Evolutionary conservation across 1,140 invertebrate species (phyloP).

Genomic region (Yoshiicerus persimilis): DNA sequence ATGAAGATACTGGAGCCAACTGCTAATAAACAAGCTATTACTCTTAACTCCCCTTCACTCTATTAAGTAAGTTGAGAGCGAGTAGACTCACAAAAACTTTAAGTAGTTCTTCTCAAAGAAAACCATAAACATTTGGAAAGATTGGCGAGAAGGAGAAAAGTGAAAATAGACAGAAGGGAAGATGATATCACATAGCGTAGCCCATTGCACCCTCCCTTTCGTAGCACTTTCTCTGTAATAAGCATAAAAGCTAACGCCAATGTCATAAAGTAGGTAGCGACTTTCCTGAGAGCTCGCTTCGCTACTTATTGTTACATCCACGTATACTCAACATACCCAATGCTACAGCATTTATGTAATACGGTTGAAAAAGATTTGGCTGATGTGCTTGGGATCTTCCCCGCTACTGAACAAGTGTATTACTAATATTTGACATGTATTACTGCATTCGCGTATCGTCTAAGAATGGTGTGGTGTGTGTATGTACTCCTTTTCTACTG

Average conservation of each 20-base stretch:
- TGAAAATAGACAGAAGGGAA: slow-evolving; percentile 6
- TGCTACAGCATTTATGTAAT: not conserved
- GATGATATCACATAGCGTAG: not conserved
- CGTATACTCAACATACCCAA: not conserved
- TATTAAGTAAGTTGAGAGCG: not conserved
- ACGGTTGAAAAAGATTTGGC: not conserved
- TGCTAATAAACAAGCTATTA: not conserved
- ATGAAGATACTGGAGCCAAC: not conserved
- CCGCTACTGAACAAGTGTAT: not conserved
- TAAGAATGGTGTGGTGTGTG: too few species aligned
- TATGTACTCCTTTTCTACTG: not conserved
- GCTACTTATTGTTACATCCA: not conserved
- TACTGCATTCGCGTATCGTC: too few species aligned
- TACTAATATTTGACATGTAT: too few species aligned
- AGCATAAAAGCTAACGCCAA: not conserved
- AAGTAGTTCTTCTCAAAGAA: not conserved
- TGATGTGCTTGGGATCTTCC: too few species aligned
- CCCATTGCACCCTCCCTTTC: not conserved
- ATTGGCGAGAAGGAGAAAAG: not conserved
- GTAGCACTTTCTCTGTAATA: slow-evolving; percentile 4
- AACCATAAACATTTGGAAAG: not conserved
- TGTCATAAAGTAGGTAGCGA: slow-evolving; percentile 10
- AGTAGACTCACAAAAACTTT: not conserved
- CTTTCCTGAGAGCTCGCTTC: not conserved
- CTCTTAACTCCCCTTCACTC: not conserved